phyloP scores from a whole-genome alignment of 2,888 invertebrate species.

The Campopleginae sp. region DNA sequence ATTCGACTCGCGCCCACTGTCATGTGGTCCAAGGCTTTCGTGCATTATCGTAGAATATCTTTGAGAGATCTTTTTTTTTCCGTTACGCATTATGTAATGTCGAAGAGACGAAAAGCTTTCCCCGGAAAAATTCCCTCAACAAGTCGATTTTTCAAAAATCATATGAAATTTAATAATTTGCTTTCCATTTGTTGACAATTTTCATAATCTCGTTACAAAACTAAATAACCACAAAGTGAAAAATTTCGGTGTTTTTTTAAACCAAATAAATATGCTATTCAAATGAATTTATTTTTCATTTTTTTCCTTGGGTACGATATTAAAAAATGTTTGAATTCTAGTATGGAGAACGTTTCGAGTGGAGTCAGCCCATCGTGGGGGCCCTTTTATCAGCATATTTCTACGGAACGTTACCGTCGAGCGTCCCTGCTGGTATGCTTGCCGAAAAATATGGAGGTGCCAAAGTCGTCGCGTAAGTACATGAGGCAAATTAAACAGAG shows the following conservation, averaged over 20 bases:
- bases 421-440: slow-evolving; percentile 80
- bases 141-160: background rate
- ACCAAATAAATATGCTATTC: too few species aligned
- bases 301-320: too few species aligned
- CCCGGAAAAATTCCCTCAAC: too few species aligned
- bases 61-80: background rate
- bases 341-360: slow-evolving; percentile 79
- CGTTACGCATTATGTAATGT: background rate
- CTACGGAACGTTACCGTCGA: slow-evolving; percentile 80
- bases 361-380: slow-evolving; percentile 80
- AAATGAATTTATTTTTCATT: too few species aligned
- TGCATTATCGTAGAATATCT: background rate
- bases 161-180: background rate
- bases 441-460: slow-evolving; percentile 82
- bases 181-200: background rate
- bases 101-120: background rate
- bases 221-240: background rate
- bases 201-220: background rate
- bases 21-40: slow-evolving; percentile 10
- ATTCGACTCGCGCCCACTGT: slow-evolving; percentile 10
- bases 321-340: slow-evolving; percentile 59
- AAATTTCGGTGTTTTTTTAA: background rate
- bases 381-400: slow-evolving; percentile 79
- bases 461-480: slow-evolving; percentile 81
- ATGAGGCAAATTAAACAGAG: background rate